Percentiles rank a stretch among this genome's conserved stretches.
phyloP scores from a whole-genome alignment of 2,888 invertebrate genomes.

The Epinotia ramella region DNA sequence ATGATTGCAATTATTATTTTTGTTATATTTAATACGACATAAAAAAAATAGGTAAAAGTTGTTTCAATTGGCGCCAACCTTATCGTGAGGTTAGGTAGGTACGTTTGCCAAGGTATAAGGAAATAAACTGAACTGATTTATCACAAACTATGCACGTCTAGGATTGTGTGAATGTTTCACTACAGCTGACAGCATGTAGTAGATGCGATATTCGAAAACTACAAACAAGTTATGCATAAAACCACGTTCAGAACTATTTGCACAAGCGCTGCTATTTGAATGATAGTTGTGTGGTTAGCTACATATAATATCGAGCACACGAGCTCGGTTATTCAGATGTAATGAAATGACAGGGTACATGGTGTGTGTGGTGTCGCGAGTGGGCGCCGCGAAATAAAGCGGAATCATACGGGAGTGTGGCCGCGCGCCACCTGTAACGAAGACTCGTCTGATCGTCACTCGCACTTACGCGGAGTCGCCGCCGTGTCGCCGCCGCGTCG shows the following conservation, averaged over 20 bases:
- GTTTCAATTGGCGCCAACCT: too few species aligned
- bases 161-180: background rate
- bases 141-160: background rate
- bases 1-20: background rate
- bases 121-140: background rate
- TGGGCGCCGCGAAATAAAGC: slow-evolving; percentile 26
- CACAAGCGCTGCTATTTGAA: background rate
- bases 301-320: too few species aligned
- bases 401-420: slow-evolving; percentile 24
- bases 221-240: background rate
- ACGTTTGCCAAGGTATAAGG: background rate
- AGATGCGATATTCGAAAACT: background rate
- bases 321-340: background rate
- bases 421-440: slow-evolving; percentile 24
- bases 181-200: background rate
- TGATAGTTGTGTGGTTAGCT: background rate
- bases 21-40: background rate
- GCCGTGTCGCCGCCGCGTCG: slow-evolving; percentile 27
- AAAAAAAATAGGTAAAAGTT: too few species aligned
- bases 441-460: slow-evolving; percentile 15
- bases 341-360: background rate
- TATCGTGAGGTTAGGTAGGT: background rate
- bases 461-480: slow-evolving; percentile 31
- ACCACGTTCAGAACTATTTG: background rate
- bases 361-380: background rate